Evolutionary conservation across 2,113 vertebrate genomes (phyloP).

Genomic region (Stercorarius parasiticus): DNA sequence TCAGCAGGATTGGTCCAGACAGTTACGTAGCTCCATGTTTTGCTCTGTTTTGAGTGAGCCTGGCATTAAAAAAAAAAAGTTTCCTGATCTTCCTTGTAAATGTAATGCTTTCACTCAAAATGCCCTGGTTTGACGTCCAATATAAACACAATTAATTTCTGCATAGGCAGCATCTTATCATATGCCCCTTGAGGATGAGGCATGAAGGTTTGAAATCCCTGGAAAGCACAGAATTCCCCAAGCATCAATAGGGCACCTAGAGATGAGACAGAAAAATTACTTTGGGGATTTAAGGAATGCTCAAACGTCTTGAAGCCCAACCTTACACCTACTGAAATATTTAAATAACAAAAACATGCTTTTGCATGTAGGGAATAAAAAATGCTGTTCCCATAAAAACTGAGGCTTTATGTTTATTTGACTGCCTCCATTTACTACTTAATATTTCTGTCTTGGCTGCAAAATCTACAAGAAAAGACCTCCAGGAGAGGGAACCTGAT

Average conservation of each 20-base stretch:
- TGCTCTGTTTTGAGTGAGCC: background rate
- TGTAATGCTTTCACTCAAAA: background rate
- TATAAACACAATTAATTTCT: background rate
- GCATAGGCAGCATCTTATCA: background rate
- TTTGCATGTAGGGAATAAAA: background rate
- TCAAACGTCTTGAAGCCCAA: background rate
- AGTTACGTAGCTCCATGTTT: background rate
- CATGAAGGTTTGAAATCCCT: background rate
- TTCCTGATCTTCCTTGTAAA: background rate
- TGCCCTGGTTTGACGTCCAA: background rate
- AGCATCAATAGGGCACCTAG: background rate
- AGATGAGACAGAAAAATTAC: background rate
- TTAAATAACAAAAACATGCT: background rate
- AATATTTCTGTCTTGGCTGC: background rate
- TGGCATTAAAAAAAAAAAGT: background rate
- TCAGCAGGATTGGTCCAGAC: background rate
- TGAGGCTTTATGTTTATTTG: background rate
- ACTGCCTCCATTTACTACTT: background rate
- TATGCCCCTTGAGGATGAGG: background rate
- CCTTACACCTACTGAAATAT: background rate
- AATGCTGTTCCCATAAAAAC: background rate
- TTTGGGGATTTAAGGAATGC: background rate
- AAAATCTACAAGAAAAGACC: background rate
- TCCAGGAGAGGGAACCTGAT: background rate
- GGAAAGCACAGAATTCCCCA: background rate